A percentile compares a stretch with the other conserved stretches of the same genome.
phyloP scores from a whole-genome alignment of 2,888 invertebrate genomes.

The Eutolmus rufibarbis region DNA sequence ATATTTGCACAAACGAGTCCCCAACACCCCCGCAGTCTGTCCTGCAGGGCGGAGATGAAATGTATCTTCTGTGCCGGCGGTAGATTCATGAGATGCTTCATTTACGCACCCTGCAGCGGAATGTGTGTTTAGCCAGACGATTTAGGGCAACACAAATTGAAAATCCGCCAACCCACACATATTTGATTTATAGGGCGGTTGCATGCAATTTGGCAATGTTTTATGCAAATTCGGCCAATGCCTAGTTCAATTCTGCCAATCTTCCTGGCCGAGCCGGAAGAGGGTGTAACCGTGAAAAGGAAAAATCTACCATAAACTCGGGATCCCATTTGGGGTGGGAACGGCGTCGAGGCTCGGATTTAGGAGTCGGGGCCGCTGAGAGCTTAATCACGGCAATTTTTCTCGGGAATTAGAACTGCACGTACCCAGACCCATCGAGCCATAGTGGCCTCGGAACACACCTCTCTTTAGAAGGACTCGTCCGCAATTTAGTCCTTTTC shows the following conservation, averaged over 20 bases:
- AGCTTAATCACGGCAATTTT: conserved; percentile 30
- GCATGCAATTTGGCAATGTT: conserved; percentile 41
- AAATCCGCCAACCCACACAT: conserved; percentile 35
- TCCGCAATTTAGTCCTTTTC: background rate
- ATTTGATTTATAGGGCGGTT: conserved; percentile 37
- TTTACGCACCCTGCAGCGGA: conserved; percentile 29
- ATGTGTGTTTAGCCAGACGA: conserved; percentile 36
- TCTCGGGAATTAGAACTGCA: conserved; percentile 7
- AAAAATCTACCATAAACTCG: conserved; percentile 7
- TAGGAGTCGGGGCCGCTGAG: background rate
- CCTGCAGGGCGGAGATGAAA: background rate
- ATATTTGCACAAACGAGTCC: conserved; percentile 21
- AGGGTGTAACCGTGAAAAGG: conserved; percentile 26
- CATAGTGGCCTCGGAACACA: background rate
- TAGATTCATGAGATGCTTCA: conserved; percentile 13
- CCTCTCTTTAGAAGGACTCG: background rate
- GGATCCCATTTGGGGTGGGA: background rate
- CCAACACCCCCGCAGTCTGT: background rate
- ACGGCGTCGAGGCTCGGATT: background rate
- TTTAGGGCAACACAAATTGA: conserved; percentile 35
- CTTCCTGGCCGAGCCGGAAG: conserved; percentile 4
- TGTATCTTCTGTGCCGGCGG: background rate
- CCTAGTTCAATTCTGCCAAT: conserved; percentile 39
- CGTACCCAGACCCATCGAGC: background rate
- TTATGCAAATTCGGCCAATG: conserved; percentile 40